These are phyloP conservation scores for Synchiropus splendidus DNA, from an alignment of 2,113 vertebrate species.

Conservation along the genomic window DNA sequence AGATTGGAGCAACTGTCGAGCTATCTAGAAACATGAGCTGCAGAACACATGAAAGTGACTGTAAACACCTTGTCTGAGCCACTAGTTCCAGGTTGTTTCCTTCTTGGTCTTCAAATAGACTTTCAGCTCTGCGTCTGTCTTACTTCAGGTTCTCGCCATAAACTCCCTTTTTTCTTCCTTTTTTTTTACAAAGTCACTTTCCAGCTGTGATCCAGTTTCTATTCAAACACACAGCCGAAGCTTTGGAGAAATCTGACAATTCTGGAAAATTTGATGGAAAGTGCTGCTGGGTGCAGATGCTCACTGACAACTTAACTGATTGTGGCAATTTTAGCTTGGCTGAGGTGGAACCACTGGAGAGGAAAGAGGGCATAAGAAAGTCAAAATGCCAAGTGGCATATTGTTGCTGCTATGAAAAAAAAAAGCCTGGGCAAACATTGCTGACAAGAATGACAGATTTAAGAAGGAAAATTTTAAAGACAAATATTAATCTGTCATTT, in stretches of 20 bases:
- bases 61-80: not conserved
- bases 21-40: too few species aligned
- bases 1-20: slow-evolving; percentile 7
- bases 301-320: slow-evolving; percentile 12
- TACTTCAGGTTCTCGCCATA: slow-evolving; percentile 22
- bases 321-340: slow-evolving; percentile 12
- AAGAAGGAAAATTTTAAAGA: too few species aligned
- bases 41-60: slow-evolving; percentile 4
- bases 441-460: too few species aligned
- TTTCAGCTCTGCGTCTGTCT: slow-evolving; percentile 22
- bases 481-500: too few species aligned
- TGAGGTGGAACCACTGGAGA: slow-evolving; percentile 12
- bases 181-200: slow-evolving; percentile 31
- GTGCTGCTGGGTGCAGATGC: slow-evolving; percentile 8
- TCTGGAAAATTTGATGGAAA: slow-evolving; percentile 29
- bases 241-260: slow-evolving; percentile 25
- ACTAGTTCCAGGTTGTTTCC: not conserved
- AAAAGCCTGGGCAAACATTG: too few species aligned
- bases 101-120: slow-evolving; percentile 11
- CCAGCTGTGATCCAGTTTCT: slow-evolving; percentile 38
- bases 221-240: slow-evolving; percentile 42
- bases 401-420: too few species aligned
- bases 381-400: slow-evolving; percentile 12
- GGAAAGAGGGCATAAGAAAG: slow-evolving; percentile 12
- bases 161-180: slow-evolving; percentile 1